Evolutionary conservation across 1,140 invertebrate genomes (phyloP), one percentile per base, ranked within the genome.

Genomic region (Acromyrmex charruanus): DNA sequence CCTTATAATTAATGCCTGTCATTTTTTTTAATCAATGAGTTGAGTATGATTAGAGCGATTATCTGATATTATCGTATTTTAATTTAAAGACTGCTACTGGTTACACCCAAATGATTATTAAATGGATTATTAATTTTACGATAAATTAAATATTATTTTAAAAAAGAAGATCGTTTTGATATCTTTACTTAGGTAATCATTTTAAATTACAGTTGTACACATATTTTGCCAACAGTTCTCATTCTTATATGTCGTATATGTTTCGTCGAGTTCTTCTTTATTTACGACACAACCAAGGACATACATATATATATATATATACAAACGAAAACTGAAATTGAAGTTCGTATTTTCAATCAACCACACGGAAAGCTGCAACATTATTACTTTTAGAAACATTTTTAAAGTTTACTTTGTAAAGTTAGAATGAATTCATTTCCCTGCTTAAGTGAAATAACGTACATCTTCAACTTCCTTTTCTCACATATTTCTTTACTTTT

Each of bases 211-310:
- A 35, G n/a, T 39, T 44, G 2, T 59, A 44, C 3, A n/a, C 6
- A 44, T 49, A n/a, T 63, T 49, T 31, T 44, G 75, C 31, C 39
- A 31, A 25, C 6, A 65, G 28, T 66, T 65, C 77, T 79, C 44
- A 6, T 51, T 53, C 6, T 49, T 39, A 44, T 25, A 31, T 31
- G 25, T 51, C 12, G 14, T 44, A 44, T 44, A 44, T 44, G 7
- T 77, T 79, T 35, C 9, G 10, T 77, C n/a, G 5, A 81, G 51
- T 3, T 21, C 51, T 3, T 21, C 66, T 12, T 39, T 71, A 69
- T 25, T 55, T 25, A 18, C 39, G 77, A 28, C 18, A 25, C 77
- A 16, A 14, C 21, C 61, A 68, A 44, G 61, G 61, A 68, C 44
- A 18, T 21, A 51, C 49, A 65, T 66, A 53, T n/a, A 18, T 35